These are phyloP conservation scores for Eucidaris tribuloides DNA, from an alignment of 35 echinoderm and acorn worm species.

Conservation along the genomic window DNA sequence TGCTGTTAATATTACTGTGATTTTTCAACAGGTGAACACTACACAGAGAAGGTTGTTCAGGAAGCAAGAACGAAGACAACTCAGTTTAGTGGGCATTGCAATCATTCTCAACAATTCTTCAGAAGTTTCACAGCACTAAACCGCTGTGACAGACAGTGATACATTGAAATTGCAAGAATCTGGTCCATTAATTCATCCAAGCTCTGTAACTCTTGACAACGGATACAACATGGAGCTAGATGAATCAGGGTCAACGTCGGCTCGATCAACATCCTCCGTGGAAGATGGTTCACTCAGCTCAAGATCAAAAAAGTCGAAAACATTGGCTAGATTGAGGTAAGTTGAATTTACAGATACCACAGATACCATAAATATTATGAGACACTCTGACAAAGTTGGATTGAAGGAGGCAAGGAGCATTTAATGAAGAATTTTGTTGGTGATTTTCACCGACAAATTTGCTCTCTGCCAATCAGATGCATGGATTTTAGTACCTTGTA, in stretches of 20 bases:
- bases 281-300: slow-evolving; percentile 25
- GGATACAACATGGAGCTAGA: neutral
- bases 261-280: neutral
- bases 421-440: neutral
- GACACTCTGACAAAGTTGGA: neutral
- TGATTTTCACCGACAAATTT: neutral
- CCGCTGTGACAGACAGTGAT: too few relatives aligned
- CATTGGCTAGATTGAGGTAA: slow-evolving; percentile 23
- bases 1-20: too few relatives aligned
- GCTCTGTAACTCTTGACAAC: too few relatives aligned
- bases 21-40: too few relatives aligned
- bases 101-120: too few relatives aligned
- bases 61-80: too few relatives aligned
- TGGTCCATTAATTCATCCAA: too few relatives aligned
- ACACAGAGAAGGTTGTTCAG: too few relatives aligned
- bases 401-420: neutral
- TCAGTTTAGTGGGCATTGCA: too few relatives aligned
- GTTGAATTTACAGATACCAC: neutral
- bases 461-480: neutral
- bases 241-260: neutral
- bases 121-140: too few relatives aligned
- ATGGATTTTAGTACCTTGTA: neutral
- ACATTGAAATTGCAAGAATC: too few relatives aligned
- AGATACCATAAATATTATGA: neutral
- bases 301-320: slow-evolving; percentile 36